These are phyloP conservation scores for Muscicapa comitata DNA, from an alignment of 2,797 vertebrate genomes.

Conservation along the genomic window DNA sequence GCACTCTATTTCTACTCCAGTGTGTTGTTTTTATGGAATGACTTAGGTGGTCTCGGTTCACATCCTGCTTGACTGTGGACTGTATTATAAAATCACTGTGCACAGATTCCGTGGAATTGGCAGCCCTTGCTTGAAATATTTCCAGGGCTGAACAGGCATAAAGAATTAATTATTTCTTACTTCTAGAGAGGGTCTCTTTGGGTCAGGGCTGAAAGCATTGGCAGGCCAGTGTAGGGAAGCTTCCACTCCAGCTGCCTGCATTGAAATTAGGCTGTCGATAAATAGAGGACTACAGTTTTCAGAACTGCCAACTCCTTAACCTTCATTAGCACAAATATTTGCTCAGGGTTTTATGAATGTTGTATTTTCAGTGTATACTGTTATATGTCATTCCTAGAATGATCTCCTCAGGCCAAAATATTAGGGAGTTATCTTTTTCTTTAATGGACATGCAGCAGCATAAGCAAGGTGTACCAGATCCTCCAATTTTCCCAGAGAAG, in stretches of 20 bases:
- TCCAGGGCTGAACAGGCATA: conserved; percentile 56
- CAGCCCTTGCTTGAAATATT: conserved; percentile 50
- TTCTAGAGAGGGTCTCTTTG: conserved; percentile 70
- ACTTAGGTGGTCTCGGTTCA: conserved; percentile 51
- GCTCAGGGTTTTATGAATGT: conserved; percentile 53
- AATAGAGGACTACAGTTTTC: conserved; percentile 64
- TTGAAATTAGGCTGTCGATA: conserved; percentile 49
- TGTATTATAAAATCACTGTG: conserved; percentile 46
- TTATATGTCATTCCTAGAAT: conserved; percentile 1
- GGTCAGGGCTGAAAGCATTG: conserved; percentile 66
- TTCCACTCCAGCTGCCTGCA: conserved; percentile 58
- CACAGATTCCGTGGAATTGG: conserved; percentile 46
- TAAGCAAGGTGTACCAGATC: not conserved
- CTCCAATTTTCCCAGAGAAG: not conserved
- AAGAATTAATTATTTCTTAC: conserved; percentile 69
- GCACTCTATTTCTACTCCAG: not conserved
- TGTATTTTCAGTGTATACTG: conserved; percentile 22
- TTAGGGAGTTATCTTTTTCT: not conserved
- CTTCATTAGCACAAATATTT: conserved; percentile 73
- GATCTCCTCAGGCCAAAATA: not conserved
- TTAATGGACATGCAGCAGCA: not conserved
- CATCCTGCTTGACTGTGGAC: not conserved
- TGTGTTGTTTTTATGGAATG: conserved; percentile 44
- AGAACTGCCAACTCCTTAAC: conserved; percentile 59
- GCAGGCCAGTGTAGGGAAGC: conserved; percentile 27